phyloP scores from a whole-genome alignment of 2,797 vertebrate genomes.

The Nyctalus aviator region DNA sequence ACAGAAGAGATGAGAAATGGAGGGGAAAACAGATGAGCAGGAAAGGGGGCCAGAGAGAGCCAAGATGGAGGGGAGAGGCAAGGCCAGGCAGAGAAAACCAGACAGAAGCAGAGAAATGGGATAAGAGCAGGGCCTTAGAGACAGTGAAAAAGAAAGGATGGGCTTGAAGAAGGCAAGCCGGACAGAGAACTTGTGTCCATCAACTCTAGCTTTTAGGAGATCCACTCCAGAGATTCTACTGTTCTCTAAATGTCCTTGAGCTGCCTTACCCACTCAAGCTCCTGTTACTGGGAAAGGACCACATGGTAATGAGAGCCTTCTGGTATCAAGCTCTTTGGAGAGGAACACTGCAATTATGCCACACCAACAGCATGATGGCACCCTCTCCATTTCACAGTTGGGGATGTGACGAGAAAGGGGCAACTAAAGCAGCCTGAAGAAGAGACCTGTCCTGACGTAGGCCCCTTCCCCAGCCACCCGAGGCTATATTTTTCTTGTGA shows the following conservation, averaged over 20 bases:
- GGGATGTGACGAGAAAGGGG: background rate
- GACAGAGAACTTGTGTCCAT: background rate
- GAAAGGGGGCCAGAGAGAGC: constrained; percentile 17
- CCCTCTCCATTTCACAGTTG: constrained; percentile 3
- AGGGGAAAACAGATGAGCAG: constrained; percentile 44
- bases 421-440: background rate
- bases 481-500: constrained; percentile 23
- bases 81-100: background rate
- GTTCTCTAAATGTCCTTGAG: constrained; percentile 5
- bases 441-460: background rate
- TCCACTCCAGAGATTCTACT: background rate
- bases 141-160: constrained; percentile 31
- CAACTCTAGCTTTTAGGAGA: background rate
- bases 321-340: background rate
- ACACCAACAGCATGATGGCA: background rate
- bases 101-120: constrained; percentile 18
- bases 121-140: constrained; percentile 26
- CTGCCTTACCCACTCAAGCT: background rate
- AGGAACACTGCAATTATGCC: background rate
- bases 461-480: background rate
- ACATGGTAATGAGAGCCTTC: constrained; percentile 15
- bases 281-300: background rate
- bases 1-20: constrained; percentile 15
- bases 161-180: background rate
- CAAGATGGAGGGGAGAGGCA: background rate